phyloP scores from a whole-genome alignment of 1,140 invertebrate species.

The Akabosia matsudoensis region DNA sequence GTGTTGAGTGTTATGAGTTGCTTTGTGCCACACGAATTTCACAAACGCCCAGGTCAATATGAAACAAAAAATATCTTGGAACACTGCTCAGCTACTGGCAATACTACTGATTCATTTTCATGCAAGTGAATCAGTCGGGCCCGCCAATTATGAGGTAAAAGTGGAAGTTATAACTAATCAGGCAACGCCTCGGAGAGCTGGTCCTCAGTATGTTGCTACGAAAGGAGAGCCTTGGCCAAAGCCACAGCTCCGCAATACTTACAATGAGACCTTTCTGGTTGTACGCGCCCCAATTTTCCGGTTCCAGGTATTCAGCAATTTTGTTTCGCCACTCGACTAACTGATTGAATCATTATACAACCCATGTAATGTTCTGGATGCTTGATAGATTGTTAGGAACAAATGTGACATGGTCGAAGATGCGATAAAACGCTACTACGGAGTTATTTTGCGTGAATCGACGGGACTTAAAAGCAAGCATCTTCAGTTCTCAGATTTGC shows the following conservation, averaged over 20 bases:
- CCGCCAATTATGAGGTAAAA: too few species aligned
- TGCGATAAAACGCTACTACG: conserved; percentile 58
- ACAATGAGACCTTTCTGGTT: conserved; percentile 44
- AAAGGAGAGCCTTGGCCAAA: conserved; percentile 55
- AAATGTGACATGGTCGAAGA: conserved; percentile 59
- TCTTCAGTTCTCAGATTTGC: neutral
- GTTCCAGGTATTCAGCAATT: conserved; percentile 43
- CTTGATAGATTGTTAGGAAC: conserved; percentile 50
- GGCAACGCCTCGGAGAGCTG: neutral
- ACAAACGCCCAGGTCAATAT: too few species aligned
- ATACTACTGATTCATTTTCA: too few species aligned
- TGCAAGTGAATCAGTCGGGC: too few species aligned
- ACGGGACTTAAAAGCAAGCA: neutral
- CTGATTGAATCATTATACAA: neutral
- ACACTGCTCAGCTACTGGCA: too few species aligned
- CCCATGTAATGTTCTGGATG: conserved; percentile 29
- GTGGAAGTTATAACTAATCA: too few species aligned
- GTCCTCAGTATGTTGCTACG: conserved; percentile 29
- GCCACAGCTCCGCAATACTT: conserved; percentile 44
- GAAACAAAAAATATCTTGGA: too few species aligned
- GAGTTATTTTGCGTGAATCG: conserved; percentile 47
- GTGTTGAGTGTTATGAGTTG: too few species aligned
- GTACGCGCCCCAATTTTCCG: conserved; percentile 47
- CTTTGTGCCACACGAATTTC: too few species aligned
- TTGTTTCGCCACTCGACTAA: neutral